Conservation (phyloP, 2,888 invertebrate genomes). For the Diloba caeruleocephala region DNA sequence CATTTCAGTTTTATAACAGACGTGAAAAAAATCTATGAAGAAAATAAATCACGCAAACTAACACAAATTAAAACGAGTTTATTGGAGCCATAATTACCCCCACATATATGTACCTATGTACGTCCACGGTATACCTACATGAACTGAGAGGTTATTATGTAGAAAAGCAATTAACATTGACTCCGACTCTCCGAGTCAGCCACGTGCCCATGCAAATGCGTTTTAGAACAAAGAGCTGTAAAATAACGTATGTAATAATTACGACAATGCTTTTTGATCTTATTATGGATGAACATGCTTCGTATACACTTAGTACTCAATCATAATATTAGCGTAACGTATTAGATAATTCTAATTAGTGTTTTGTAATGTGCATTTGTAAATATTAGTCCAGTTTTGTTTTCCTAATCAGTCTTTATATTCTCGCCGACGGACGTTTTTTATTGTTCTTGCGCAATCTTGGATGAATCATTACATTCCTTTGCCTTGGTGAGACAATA, state of each 20-base stretch:
- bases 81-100: constrained; percentile 14
- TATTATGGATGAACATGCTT: constrained; percentile 63
- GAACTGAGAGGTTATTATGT: constrained; percentile 52
- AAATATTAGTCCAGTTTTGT: constrained; percentile 31
- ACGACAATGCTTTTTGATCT: constrained; percentile 67
- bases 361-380: constrained; percentile 36
- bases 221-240: constrained; percentile 71
- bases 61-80: constrained; percentile 7
- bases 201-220: constrained; percentile 69
- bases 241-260: constrained; percentile 66
- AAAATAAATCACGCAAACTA: neutral
- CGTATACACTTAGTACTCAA: constrained; percentile 50
- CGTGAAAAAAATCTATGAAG: neutral
- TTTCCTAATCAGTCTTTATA: constrained; percentile 34
- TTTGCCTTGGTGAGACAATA: constrained; percentile 43
- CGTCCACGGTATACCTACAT: constrained; percentile 21
- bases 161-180: constrained; percentile 64
- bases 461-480: constrained; percentile 51
- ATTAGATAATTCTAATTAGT: constrained; percentile 51
- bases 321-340: constrained; percentile 38
- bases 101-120: constrained; percentile 5
- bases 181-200: constrained; percentile 40
- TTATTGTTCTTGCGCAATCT: constrained; percentile 30
- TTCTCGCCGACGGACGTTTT: constrained; percentile 25
- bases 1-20: too few species aligned